Conservation (phyloP, 2,888 invertebrate genomes). For the Syrphus vitripennis region DNA sequence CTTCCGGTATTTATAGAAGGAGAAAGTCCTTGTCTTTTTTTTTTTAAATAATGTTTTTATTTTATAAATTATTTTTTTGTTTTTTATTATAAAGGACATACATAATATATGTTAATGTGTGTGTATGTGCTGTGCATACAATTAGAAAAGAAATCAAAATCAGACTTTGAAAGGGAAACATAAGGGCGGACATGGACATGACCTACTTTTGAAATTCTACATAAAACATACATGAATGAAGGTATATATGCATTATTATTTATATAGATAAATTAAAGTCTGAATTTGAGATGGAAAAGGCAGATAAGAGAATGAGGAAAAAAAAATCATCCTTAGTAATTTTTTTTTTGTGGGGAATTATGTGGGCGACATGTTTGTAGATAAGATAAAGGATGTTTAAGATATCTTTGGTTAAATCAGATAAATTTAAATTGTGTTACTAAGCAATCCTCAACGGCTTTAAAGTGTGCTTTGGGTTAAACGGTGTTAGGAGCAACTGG, state of each 20-base stretch:
- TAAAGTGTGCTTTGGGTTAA: too few species aligned
- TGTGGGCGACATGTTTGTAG: too few species aligned
- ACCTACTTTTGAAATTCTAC: constrained; percentile 44
- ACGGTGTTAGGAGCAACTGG: too few species aligned
- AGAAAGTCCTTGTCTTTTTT: constrained; percentile 16
- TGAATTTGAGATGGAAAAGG: constrained; percentile 30
- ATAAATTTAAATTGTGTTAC: too few species aligned
- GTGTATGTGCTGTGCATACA: constrained; percentile 9
- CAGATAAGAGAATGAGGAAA: neutral
- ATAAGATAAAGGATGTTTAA: too few species aligned
- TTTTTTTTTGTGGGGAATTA: neutral
- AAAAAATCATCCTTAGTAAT: constrained; percentile 10
- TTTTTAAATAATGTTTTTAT: constrained; percentile 23
- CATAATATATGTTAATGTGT: neutral
- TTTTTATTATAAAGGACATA: neutral
- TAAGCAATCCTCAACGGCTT: too few species aligned
- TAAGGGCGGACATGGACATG: constrained; percentile 42
- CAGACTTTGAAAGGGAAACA: constrained; percentile 31
- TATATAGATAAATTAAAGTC: neutral
- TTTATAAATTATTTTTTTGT: neutral
- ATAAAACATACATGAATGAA: neutral
- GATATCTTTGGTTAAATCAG: too few species aligned
- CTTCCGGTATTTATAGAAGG: constrained; percentile 9
- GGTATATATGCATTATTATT: neutral
- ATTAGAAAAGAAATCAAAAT: constrained; percentile 58